Percentiles rank a stretch among this genome's conserved stretches.
phyloP scores from a whole-genome alignment of 2,113 vertebrate genomes.

The Athene noctua region DNA sequence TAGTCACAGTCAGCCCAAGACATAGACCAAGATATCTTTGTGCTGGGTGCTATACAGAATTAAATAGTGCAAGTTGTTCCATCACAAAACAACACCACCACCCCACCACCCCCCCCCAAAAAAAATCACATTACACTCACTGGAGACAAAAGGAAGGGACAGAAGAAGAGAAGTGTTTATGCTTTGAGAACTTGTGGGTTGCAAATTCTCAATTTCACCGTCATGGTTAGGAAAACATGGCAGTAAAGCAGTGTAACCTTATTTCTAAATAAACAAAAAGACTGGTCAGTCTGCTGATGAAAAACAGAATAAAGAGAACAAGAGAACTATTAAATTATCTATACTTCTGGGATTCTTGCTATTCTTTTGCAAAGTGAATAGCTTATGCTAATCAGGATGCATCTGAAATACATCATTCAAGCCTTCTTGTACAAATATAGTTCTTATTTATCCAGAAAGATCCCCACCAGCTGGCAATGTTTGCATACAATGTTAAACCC shows the following conservation, averaged over 20 bases:
- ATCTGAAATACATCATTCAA: conserved; percentile 60
- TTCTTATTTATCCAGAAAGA: conserved; percentile 61
- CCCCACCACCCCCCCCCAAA: not conserved
- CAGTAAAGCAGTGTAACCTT: not conserved
- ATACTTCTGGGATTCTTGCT: conserved; percentile 36
- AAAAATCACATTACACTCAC: not conserved
- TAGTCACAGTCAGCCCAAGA: not conserved
- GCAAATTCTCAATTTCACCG: not conserved
- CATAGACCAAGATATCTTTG: not conserved
- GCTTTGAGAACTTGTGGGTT: not conserved
- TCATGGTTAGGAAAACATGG: not conserved
- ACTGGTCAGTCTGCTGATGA: not conserved
- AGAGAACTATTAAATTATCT: conserved; percentile 55
- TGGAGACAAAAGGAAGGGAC: not conserved
- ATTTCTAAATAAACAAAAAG: conserved; percentile 35
- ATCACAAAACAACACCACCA: not conserved
- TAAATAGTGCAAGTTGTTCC: not conserved
- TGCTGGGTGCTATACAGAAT: not conserved
- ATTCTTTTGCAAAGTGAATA: conserved; percentile 54
- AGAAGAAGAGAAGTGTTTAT: not conserved
- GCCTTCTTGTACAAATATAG: conserved; percentile 56
- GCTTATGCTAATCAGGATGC: conserved; percentile 57
- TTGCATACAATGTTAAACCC: conserved; percentile 60
- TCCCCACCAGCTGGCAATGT: conserved; percentile 64
- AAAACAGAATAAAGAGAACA: conserved; percentile 24